Evolutionary conservation across 2,888 invertebrate genomes (phyloP).

Genomic region (Dyspetes luteomarginatus): DNA sequence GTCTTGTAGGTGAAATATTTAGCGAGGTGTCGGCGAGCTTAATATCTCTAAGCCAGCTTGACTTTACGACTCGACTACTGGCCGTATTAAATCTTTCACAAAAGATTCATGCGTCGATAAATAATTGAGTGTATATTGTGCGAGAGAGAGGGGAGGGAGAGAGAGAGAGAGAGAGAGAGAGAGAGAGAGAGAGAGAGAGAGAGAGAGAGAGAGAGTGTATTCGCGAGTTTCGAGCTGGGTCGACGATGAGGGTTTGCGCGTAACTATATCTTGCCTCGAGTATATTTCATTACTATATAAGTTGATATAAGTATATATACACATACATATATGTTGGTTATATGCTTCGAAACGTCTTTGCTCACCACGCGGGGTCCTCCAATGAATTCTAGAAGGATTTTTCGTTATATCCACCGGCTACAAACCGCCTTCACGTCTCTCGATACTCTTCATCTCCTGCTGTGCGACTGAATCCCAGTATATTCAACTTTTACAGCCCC

Average conservation of each 20-base stretch:
- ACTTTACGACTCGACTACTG: constrained; percentile 68
- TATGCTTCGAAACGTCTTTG: constrained; percentile 49
- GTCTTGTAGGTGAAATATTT: constrained; percentile 64
- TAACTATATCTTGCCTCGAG: constrained; percentile 18
- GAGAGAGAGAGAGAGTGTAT: constrained; percentile 46
- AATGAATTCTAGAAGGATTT: constrained; percentile 70
- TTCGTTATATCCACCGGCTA: constrained; percentile 69
- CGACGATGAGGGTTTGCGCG: constrained; percentile 42
- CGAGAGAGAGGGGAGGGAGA: constrained; percentile 37
- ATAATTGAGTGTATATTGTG: constrained; percentile 68
- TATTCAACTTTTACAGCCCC: constrained; percentile 42
- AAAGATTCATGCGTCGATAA: constrained; percentile 69
- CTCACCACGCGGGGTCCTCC: constrained; percentile 65
- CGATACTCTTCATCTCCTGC: constrained; percentile 72
- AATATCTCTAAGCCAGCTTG: constrained; percentile 60
- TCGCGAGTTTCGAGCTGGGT: constrained; percentile 25
- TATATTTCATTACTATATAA: constrained; percentile 14
- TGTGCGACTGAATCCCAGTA: constrained; percentile 69
- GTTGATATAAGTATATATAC: background rate
- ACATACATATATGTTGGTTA: constrained; percentile 10
- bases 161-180: constrained; percentile 35
- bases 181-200: constrained; percentile 34
- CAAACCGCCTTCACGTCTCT: constrained; percentile 65
- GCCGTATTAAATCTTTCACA: constrained; percentile 68
- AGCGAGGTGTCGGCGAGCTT: constrained; percentile 63